These are phyloP conservation scores for Climacteris rufus DNA, from an alignment of 2,113 vertebrate species.

Conservation along the genomic window DNA sequence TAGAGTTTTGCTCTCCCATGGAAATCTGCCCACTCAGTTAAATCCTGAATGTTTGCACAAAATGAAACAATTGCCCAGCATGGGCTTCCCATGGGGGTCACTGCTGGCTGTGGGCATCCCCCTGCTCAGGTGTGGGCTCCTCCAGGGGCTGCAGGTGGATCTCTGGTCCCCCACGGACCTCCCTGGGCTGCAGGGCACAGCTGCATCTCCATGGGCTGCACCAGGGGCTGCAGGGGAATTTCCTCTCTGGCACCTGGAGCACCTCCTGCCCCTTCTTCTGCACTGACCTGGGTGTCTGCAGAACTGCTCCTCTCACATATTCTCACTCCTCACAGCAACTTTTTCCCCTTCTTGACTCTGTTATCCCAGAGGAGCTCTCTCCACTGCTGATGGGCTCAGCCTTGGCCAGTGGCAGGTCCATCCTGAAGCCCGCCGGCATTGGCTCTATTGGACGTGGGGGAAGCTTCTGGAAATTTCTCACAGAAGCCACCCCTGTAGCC, in stretches of 20 bases:
- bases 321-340: background rate
- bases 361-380: background rate
- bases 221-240: too few relatives aligned
- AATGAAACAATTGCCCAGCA: background rate
- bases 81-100: accelerated
- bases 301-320: background rate
- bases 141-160: background rate
- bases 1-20: background rate
- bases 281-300: background rate
- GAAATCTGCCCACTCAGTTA: background rate
- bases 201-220: background rate
- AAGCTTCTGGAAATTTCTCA: background rate
- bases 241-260: background rate
- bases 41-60: background rate
- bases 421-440: background rate
- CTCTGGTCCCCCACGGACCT: background rate
- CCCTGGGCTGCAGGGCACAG: background rate
- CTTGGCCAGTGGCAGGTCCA: accelerated
- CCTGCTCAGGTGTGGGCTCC: background rate
- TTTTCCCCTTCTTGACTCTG: background rate
- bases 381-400: background rate
- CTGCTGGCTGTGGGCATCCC: background rate
- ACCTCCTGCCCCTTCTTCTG: background rate
- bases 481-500: background rate
- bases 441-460: accelerated